phyloP scores from a whole-genome alignment of 1,140 invertebrate genomes.

The Steinernema feltiae region DNA sequence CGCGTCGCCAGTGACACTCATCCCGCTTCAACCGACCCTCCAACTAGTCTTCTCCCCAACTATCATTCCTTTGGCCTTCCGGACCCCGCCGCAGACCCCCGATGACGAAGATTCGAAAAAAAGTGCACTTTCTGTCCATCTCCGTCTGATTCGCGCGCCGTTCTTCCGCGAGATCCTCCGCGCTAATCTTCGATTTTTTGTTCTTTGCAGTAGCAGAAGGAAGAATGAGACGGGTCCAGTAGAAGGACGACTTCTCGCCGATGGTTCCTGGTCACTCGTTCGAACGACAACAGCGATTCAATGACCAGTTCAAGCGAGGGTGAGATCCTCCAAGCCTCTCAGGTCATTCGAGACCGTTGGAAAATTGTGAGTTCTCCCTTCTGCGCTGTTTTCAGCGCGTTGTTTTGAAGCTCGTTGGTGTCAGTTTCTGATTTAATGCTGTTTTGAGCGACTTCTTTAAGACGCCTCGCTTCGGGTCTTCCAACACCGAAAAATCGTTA shows the following conservation, averaged over 20 bases:
- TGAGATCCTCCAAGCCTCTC: slow-evolving; percentile 53
- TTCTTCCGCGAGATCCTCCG: not conserved
- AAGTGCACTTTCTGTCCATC: not conserved
- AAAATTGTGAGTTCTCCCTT: slow-evolving; percentile 58
- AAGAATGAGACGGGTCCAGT: slow-evolving; percentile 5
- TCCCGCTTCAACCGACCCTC: not conserved
- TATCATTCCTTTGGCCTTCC: not conserved
- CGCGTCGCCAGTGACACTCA: not conserved
- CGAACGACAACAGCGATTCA: not conserved
- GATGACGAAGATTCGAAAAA: not conserved
- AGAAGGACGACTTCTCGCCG: slow-evolving; percentile 7
- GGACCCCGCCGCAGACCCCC: not conserved
- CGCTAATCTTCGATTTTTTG: not conserved
- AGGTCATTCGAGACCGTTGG: slow-evolving; percentile 57
- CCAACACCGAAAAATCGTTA: no score
- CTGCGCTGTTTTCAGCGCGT: no score
- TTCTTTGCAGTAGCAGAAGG: not conserved
- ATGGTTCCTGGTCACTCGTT: not conserved
- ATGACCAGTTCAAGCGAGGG: slow-evolving; percentile 58
- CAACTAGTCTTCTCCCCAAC: not conserved
- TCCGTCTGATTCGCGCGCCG: no score
- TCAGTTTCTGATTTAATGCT: not conserved
- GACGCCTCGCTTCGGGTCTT: not conserved
- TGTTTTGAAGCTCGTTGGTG: not conserved
- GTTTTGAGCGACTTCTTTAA: not conserved